Base-by-base conservation (phyloP, 2,113 vertebrate genomes). In the Dasypus novemcinctus region DNA sequence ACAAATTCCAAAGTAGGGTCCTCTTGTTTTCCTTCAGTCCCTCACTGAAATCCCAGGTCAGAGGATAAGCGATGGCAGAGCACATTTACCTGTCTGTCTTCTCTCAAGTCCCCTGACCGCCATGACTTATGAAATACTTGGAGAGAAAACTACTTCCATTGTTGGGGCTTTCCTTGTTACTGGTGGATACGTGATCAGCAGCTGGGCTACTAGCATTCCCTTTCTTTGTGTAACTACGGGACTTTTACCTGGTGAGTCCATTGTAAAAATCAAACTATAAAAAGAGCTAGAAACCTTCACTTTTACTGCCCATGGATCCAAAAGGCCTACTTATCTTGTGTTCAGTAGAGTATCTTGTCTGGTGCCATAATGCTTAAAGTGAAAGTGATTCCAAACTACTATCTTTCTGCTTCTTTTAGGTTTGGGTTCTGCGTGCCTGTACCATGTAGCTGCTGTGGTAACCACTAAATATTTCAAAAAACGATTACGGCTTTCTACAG, bases 141-240 rank as follows among this genome's bases (percentile, higher is more conserved):
- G 99, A 1, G 97, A 98, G 89, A 98, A 99, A 66, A 90, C 95
- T 0, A 98, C 98, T 10, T 99, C 99, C 68, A 96, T 99, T 33
- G 38, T 98, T 0, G 99, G 99, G 1, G 99, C 99, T 0, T 11
- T 98, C 23, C 97, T 99, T 87, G 98, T 99, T 54, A 98, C 98
- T 0, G 97, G 97, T 84, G 99, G 99, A 86, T 99, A 99, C 94
- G 86, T 99, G 90, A 94, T 99, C 38, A 99, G 99, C 97, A 99
- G 99, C 15, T 98, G 98, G 81, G 99, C 99, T 92, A 99, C 95
- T 93, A 98, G 98, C 0, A 97, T 99, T 91, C 96, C 98, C 90
- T 99, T 99, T 98, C 99, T 99, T 91, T 99, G 99, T 95, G 23
- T 99, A 95, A 99, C 99, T 97, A 99, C 99, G 99, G 99, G 99